Conservation (phyloP, 1,140 invertebrate species). For the Pseudomyrmex dendroicus region DNA sequence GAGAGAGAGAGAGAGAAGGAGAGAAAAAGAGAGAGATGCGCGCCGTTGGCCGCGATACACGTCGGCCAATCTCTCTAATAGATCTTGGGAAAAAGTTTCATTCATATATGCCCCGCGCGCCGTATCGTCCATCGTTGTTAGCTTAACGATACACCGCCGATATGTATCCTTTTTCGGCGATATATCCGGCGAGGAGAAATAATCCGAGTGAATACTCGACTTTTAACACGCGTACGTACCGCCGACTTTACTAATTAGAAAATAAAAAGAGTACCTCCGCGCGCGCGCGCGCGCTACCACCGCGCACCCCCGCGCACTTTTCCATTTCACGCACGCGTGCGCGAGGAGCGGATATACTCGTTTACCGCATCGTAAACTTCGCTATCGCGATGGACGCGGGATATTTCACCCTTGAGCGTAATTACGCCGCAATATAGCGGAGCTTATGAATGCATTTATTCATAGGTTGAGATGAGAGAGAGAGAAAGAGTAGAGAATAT, state of each 20-base stretch:
- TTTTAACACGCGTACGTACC: conserved; percentile 36
- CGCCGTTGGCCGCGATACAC: conserved; percentile 60
- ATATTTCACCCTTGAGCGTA: conserved; percentile 57
- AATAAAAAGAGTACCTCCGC: conserved; percentile 18
- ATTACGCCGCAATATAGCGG: conserved; percentile 42
- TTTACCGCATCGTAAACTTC: conserved; percentile 53
- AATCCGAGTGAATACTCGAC: conserved; percentile 34
- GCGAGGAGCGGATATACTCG: conserved; percentile 10
- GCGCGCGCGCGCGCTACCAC: not conserved
- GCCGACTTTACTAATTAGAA: conserved; percentile 51
- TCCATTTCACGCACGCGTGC: no score
- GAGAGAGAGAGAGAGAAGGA: conserved; percentile 10
- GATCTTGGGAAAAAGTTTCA: conserved; percentile 65
- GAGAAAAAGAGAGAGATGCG: conserved; percentile 28
- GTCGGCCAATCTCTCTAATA: conserved; percentile 73
- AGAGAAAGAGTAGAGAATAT: conserved; percentile 8
- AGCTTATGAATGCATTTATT: conserved; percentile 40
- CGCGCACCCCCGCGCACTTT: not conserved
- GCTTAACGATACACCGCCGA: conserved; percentile 57
- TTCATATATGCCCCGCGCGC: conserved; percentile 20
- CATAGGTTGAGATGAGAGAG: conserved; percentile 10
- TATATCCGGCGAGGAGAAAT: conserved; percentile 34
- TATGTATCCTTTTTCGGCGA: conserved; percentile 49
- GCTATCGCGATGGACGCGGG: conserved; percentile 34
- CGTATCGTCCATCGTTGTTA: conserved; percentile 48